Base-by-base conservation (phyloP, 2,797 vertebrate species). In the Petrocephalus sullivani region DNA sequence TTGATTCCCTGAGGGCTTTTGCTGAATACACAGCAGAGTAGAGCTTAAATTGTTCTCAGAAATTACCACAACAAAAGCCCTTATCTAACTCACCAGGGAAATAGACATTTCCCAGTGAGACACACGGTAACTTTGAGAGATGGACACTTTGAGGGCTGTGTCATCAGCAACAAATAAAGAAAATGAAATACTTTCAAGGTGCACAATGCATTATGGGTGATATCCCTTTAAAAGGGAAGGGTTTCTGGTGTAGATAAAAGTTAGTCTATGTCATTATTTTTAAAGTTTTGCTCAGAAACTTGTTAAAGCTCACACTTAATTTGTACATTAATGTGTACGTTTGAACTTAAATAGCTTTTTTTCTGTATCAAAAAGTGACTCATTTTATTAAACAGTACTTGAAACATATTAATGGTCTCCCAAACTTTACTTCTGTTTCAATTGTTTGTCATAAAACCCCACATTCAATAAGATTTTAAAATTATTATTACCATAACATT, bases 281-380 rank as follows among this genome's bases (percentile, higher is more conserved):
- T 81, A 75, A 82, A 57, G 87, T 89, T 91, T 92, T 92, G 91
- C 91, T 92, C 91, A 92, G 19, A 90, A 89, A 64, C 89, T 89
- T 91, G 89, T 90, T 90, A 90, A 89, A 88, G 84, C 78, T 60
- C 85, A 56, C 19, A 37, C 21, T 23, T 46, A 21, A 61, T n/a
- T 19, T 37, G 67, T 56, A 19, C 56, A 56, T 87, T 53, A 87
- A 14, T 75, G 56, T 7, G 71, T 54, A 86, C n/a, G 2, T 14
- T 71, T 54, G 53, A 53, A 41, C 23, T 54, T 56, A 37, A 75
- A 87, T 21, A 2, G 28, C 28, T 71, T 41, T 78, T 7, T 57
- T 78, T 33, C 19, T 46, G 57, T 53, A 81, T 56, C 21, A 56
- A 54, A 54, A 57, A 87, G 14, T 57, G 8, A 16, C 7, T 23